Evolutionary conservation across 2,113 vertebrate genomes (phyloP).

Genomic region (Lepidothrix coronata): DNA sequence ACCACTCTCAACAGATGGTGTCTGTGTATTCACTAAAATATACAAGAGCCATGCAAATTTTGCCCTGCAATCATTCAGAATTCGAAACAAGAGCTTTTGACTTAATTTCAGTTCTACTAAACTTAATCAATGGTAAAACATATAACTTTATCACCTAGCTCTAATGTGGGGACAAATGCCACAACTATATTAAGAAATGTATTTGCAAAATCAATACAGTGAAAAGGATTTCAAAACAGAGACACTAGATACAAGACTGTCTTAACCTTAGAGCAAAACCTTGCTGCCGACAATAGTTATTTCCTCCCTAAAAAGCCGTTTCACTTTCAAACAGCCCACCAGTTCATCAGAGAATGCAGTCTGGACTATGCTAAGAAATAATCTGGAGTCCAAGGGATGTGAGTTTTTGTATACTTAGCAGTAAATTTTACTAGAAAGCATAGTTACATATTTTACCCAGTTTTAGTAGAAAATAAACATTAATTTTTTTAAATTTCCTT

Average conservation of each 20-base stretch:
- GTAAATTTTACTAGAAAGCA: not conserved
- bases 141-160: not conserved
- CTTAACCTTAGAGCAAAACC: not conserved
- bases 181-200: not conserved
- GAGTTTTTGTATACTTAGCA: not conserved
- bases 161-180: not conserved
- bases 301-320: not conserved
- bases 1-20: conserved; percentile 84
- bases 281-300: not conserved
- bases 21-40: conserved; percentile 85
- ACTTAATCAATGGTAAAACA: not conserved
- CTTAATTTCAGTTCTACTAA: not conserved
- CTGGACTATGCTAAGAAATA: not conserved
- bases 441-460: not conserved
- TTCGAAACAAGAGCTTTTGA: not conserved
- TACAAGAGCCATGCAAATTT: conserved; percentile 63
- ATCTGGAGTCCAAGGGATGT: not conserved
- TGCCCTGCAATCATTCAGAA: conserved; percentile 40
- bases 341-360: not conserved
- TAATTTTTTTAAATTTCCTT: not conserved
- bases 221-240: not conserved
- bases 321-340: not conserved
- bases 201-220: not conserved
- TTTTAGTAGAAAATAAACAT: not conserved
- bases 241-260: not conserved